Percentiles rank a stretch among this genome's conserved stretches.
Evolutionary conservation across 2,113 vertebrate genomes (phyloP).

Genomic region (Cochlearius cochlearius): DNA sequence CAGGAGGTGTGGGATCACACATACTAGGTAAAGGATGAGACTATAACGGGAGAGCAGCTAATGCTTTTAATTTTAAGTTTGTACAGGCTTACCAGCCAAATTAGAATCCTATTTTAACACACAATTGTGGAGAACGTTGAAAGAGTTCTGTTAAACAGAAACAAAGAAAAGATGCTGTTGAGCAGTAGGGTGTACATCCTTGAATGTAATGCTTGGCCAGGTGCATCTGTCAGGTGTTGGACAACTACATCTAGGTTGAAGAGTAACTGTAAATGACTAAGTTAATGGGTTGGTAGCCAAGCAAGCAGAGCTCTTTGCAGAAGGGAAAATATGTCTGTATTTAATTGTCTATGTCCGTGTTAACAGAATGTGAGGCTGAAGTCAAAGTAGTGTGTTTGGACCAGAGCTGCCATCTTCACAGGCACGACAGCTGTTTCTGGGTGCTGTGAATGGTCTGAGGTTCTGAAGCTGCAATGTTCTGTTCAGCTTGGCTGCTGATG

Average conservation of each 20-base stretch:
- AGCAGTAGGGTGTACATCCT: neutral
- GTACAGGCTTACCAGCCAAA: neutral
- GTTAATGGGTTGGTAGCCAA: neutral
- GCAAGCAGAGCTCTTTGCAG: neutral
- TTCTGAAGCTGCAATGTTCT: neutral
- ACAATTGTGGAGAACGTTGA: neutral
- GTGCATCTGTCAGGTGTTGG: neutral
- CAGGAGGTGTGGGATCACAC: neutral
- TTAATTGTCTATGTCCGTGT: neutral
- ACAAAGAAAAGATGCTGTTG: neutral
- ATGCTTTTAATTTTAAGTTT: neutral
- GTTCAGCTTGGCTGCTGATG: neutral
- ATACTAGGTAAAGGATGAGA: neutral
- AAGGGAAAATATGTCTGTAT: neutral
- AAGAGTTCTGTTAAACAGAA: neutral
- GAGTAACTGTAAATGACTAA: neutral
- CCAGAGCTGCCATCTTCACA: accelerated
- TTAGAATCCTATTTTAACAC: neutral
- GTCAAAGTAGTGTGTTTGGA: neutral
- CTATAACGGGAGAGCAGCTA: neutral
- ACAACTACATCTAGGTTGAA: neutral
- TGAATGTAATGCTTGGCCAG: neutral
- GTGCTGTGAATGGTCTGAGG: neutral
- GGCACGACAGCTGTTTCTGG: neutral
- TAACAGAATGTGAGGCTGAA: neutral